Evolutionary conservation across 30 jellyfish, hydroid and myxozoan species (phyloP).

Genomic region (Cassiopea andromeda): DNA sequence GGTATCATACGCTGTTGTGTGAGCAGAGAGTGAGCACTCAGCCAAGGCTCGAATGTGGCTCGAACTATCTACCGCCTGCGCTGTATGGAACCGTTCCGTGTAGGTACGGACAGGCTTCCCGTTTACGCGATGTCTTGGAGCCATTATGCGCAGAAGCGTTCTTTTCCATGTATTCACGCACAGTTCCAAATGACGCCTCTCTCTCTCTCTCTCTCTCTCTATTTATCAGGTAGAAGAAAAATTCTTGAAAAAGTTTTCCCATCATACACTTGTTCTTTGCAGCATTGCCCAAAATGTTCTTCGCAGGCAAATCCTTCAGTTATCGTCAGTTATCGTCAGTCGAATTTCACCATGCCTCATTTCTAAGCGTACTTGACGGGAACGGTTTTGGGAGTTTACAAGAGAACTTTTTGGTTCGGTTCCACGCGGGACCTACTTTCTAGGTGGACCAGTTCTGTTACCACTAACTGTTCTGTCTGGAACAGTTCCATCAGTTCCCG

Average conservation of each 20-base stretch:
- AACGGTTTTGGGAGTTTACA: not conserved
- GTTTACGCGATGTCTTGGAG: not conserved
- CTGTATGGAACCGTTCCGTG: not conserved
- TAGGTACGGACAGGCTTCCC: not conserved
- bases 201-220: too few relatives aligned
- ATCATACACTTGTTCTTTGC: too few relatives aligned
- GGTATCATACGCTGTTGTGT: too few relatives aligned
- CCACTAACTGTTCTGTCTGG: constrained; percentile 8
- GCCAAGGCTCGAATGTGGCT: too few relatives aligned
- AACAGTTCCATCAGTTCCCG: constrained; percentile 12
- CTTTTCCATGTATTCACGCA: not conserved
- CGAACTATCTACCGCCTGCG: too few relatives aligned
- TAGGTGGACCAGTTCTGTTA: not conserved
- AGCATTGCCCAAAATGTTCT: too few relatives aligned
- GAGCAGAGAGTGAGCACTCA: too few relatives aligned
- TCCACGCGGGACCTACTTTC: constrained; percentile 11
- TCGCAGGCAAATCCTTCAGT: too few relatives aligned
- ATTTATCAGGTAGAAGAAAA: too few relatives aligned
- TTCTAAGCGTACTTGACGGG: not conserved
- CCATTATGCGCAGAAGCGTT: not conserved
- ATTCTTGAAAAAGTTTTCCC: too few relatives aligned
- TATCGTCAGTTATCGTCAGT: not conserved
- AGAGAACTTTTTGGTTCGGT: not conserved
- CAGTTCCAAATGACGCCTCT: not conserved
- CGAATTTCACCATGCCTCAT: not conserved